Evolutionary conservation across 1,140 invertebrate species (phyloP).

Genomic region (Lasioglossum albipes): DNA sequence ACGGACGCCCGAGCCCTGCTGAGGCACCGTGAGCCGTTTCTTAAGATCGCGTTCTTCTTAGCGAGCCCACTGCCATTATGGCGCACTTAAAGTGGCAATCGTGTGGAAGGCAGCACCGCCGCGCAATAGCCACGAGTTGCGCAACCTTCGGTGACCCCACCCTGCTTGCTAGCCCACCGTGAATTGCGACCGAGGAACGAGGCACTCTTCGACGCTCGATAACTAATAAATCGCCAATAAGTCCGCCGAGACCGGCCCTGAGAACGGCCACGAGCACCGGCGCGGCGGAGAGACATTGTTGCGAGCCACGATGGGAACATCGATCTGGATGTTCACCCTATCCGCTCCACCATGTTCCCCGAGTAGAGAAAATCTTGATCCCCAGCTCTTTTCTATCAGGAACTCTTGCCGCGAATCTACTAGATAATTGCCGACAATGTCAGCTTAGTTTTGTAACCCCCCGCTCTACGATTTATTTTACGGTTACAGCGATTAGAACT

Average conservation of each 20-base stretch:
- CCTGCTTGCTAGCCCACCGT: conserved; percentile 45
- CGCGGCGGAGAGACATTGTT: neutral
- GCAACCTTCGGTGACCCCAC: conserved; percentile 71
- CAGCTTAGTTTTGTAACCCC: too few species aligned
- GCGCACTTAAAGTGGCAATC: conserved; percentile 75
- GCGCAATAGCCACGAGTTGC: conserved; percentile 68
- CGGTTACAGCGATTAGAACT: too few species aligned
- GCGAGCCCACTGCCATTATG: conserved; percentile 70
- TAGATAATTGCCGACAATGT: too few species aligned
- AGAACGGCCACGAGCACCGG: neutral
- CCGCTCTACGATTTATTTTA: too few species aligned
- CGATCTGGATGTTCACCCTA: too few species aligned
- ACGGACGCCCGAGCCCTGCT: conserved; percentile 54
- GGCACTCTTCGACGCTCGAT: neutral
- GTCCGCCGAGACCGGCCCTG: neutral
- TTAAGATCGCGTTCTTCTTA: conserved; percentile 73
- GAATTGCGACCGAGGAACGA: conserved; percentile 41
- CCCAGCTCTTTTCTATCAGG: too few species aligned
- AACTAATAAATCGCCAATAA: conserved; percentile 32
- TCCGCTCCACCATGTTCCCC: too few species aligned
- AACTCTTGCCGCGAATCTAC: too few species aligned
- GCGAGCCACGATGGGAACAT: neutral
- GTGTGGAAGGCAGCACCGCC: conserved; percentile 68
- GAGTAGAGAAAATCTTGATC: too few species aligned
- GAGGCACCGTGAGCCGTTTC: conserved; percentile 68